phyloP scores from a whole-genome alignment of 2,888 invertebrate species.

The Cenopis cana region DNA sequence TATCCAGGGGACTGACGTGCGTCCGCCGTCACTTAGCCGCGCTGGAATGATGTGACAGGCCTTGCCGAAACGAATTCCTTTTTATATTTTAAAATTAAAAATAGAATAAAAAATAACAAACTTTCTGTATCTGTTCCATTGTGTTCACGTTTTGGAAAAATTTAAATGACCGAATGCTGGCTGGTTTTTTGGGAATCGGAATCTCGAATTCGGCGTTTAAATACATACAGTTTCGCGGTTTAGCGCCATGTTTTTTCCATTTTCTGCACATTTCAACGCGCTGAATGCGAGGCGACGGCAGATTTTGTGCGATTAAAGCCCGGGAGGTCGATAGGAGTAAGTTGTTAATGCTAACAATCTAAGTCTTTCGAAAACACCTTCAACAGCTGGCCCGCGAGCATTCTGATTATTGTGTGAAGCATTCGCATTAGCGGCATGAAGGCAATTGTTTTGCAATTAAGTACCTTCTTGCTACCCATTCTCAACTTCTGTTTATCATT shows the following conservation, averaged over 20 bases:
- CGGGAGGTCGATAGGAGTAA: slow-evolving; percentile 78
- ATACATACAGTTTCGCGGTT: slow-evolving; percentile 84
- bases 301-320: slow-evolving; percentile 79
- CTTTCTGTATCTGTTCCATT: slow-evolving; percentile 81
- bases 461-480: background rate
- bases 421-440: slow-evolving; percentile 2
- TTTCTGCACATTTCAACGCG: slow-evolving; percentile 81
- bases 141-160: slow-evolving; percentile 84
- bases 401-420: slow-evolving; percentile 20
- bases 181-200: slow-evolving; percentile 76
- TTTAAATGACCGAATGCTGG: slow-evolving; percentile 80
- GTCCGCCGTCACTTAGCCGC: slow-evolving; percentile 85
- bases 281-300: slow-evolving; percentile 71
- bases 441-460: slow-evolving; percentile 30
- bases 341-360: slow-evolving; percentile 81
- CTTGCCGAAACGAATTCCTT: slow-evolving; percentile 82
- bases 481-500: background rate
- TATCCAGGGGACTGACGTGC: slow-evolving; percentile 80
- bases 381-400: slow-evolving; percentile 28
- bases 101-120: slow-evolving; percentile 69
- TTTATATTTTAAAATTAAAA: slow-evolving; percentile 79
- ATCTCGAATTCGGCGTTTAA: slow-evolving; percentile 83
- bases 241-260: slow-evolving; percentile 85
- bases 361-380: slow-evolving; percentile 64
- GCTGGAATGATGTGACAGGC: slow-evolving; percentile 84